These are phyloP conservation scores for Nephrotoma appendiculata DNA, from an alignment of 2,888 invertebrate species.

Conservation along the genomic window DNA sequence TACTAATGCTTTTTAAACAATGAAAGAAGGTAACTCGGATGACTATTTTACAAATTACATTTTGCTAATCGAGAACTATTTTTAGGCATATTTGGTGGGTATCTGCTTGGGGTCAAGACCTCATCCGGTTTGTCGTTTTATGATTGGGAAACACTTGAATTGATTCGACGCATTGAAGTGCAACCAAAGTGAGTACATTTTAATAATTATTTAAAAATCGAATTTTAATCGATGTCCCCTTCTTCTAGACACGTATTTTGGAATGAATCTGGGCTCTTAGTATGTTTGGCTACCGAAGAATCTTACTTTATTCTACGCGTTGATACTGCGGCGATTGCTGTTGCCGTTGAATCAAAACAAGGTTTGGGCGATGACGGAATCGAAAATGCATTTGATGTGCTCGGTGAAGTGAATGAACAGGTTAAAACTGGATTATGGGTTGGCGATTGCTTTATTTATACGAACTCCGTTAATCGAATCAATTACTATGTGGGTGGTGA, in stretches of 20 bases:
- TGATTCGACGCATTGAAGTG: constrained; percentile 92
- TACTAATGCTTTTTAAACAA: not conserved
- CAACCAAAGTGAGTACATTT: constrained; percentile 43
- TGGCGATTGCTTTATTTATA: constrained; percentile 99
- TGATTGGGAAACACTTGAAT: constrained; percentile 90
- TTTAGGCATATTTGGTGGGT: constrained; percentile 78
- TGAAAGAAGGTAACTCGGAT: not conserved
- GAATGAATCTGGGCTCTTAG: constrained; percentile 90
- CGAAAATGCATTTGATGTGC: constrained; percentile 91
- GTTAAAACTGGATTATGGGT: constrained; percentile 96
- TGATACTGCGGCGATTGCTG: constrained; percentile 65
- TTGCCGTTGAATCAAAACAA: constrained; percentile 60
- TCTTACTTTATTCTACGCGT: constrained; percentile 88
- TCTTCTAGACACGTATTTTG: constrained; percentile 67
- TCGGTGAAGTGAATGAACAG: constrained; percentile 76
- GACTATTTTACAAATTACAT: not conserved
- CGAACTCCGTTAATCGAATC: constrained; percentile 90
- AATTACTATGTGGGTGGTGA: constrained; percentile 99
- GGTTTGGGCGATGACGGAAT: constrained; percentile 79
- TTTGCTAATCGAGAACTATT: not conserved
- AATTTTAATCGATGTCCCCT: constrained; percentile 11
- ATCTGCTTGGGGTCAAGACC: constrained; percentile 79
- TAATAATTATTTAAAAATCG: constrained; percentile 8
- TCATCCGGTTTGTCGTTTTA: constrained; percentile 89
- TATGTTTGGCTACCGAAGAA: constrained; percentile 90